Conservation (phyloP, 2,113 vertebrate genomes). For the pig (Sus scrofa) region DNA sequence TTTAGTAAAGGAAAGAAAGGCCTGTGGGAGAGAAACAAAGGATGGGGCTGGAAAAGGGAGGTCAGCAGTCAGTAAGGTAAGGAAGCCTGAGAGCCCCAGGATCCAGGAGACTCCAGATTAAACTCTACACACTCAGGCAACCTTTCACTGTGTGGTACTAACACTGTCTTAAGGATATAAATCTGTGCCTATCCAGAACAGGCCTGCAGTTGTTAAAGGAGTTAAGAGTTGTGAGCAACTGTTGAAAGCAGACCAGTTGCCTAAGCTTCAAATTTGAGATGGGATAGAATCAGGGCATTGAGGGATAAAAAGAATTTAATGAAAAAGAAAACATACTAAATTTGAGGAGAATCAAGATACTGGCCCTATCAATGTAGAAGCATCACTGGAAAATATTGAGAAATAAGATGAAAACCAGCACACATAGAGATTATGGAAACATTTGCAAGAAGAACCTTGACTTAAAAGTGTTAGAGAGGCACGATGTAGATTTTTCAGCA, state of each 20-base stretch:
- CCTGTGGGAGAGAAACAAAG: not conserved
- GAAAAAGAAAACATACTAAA: not conserved
- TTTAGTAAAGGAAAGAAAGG: not conserved
- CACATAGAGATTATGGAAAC: accelerated
- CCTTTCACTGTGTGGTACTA: too few relatives aligned
- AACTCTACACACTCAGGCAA: not conserved
- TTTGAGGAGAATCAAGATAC: not conserved
- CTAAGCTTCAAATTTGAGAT: not conserved
- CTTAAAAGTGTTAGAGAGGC: not conserved
- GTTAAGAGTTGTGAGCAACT: not conserved
- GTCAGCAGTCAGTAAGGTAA: not conserved
- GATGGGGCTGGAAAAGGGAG: not conserved
- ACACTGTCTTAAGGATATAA: not conserved
- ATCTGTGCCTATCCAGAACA: not conserved
- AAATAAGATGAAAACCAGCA: not conserved
- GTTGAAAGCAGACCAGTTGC: not conserved
- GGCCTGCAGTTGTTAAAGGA: accelerated
- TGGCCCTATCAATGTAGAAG: not conserved
- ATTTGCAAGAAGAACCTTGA: not conserved
- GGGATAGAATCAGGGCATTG: not conserved
- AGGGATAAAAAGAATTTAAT: not conserved
- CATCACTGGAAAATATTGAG: not conserved
- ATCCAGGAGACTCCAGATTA: not conserved
- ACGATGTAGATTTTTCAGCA: not conserved
- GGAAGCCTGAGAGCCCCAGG: not conserved